Evolutionary conservation across 2,888 invertebrate genomes (phyloP).

Genomic region (Artemia sinica): DNA sequence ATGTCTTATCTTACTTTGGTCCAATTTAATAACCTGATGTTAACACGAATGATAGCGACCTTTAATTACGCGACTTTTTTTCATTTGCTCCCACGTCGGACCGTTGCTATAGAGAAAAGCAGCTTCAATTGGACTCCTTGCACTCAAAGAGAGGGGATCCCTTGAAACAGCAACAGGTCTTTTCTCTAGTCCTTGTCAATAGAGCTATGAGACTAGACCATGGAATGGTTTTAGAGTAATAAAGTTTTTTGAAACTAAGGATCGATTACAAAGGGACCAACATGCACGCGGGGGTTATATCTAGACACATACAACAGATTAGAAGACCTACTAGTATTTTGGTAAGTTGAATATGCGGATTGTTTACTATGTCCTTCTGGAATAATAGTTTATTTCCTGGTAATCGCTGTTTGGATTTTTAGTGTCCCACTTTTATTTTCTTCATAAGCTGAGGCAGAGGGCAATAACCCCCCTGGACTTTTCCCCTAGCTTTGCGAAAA

Average conservation of each 20-base stretch:
- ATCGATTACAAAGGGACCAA: not conserved
- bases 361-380: too few relatives aligned
- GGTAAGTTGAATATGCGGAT: not conserved
- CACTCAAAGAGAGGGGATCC: not conserved
- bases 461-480: too few relatives aligned
- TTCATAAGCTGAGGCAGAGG: too few relatives aligned
- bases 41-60: too few relatives aligned
- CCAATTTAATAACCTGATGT: too few relatives aligned
- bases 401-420: too few relatives aligned
- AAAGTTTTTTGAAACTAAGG: not conserved
- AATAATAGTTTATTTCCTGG: too few relatives aligned
- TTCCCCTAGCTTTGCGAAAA: too few relatives aligned
- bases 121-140: not conserved
- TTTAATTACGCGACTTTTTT: too few relatives aligned
- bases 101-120: conserved; percentile 6
- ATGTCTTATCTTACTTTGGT: too few relatives aligned
- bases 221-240: not conserved
- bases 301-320: conserved; percentile 1
- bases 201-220: conserved; percentile 1
- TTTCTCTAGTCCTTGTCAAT: conserved; percentile 5
- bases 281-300: conserved; percentile 6
- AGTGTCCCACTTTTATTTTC: too few relatives aligned
- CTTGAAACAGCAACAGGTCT: not conserved
- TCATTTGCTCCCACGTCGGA: not conserved
- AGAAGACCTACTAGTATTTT: conserved; percentile 1